Evolutionary conservation across 2,797 vertebrate genomes (phyloP).

Genomic region (Jordanella pulchra): DNA sequence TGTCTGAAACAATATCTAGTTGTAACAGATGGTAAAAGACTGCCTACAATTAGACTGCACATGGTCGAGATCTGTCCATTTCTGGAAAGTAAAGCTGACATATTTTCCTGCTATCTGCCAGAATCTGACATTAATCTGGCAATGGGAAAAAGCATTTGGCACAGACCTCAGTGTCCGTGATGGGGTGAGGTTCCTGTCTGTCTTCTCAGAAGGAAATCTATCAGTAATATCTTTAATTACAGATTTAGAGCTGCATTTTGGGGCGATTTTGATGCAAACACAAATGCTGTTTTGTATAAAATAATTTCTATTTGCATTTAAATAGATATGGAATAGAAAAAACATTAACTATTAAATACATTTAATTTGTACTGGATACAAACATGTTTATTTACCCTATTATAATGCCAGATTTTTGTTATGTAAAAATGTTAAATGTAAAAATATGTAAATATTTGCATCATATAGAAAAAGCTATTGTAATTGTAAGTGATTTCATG

Average conservation of each 20-base stretch:
- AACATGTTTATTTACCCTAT: neutral
- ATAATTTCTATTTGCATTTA: constrained; percentile 30
- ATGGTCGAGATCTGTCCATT: constrained; percentile 81
- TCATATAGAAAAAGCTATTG: neutral
- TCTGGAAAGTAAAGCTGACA: constrained; percentile 83
- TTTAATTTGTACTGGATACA: neutral
- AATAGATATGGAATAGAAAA: constrained; percentile 19
- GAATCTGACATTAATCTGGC: constrained; percentile 82
- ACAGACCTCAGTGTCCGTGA: constrained; percentile 49
- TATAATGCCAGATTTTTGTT: neutral
- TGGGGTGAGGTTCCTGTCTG: constrained; percentile 68
- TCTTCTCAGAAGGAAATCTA: constrained; percentile 50
- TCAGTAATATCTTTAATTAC: constrained; percentile 40
- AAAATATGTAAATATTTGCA: no score
- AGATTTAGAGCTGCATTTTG: constrained; percentile 7
- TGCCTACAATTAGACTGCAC: constrained; percentile 82
- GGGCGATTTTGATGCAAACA: constrained; percentile 28
- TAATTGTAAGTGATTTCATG: no score
- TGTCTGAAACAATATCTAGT: constrained; percentile 77
- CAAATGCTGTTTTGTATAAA: constrained; percentile 51
- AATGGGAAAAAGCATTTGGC: constrained; percentile 74
- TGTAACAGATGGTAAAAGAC: constrained; percentile 82
- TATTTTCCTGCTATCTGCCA: constrained; percentile 82
- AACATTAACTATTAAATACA: no score
- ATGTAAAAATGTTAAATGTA: no score